Conservation (phyloP, 2,113 vertebrate genomes). For the Hassar affinis region DNA sequence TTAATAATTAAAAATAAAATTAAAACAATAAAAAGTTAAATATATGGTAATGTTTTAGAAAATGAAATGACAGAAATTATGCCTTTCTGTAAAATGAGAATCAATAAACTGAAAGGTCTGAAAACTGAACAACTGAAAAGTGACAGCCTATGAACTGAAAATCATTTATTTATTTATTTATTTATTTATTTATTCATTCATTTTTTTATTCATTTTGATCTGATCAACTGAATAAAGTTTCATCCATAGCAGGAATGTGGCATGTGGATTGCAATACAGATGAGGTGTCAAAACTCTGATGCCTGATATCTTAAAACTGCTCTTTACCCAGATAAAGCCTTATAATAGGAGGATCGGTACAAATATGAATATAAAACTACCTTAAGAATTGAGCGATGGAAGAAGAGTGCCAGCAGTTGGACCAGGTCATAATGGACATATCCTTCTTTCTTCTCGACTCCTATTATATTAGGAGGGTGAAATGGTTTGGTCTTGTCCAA, state of each 20-base stretch:
- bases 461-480: slow-evolving; percentile 88
- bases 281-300: not conserved
- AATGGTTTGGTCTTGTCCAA: slow-evolving; percentile 82
- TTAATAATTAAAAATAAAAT: not conserved
- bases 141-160: not conserved
- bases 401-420: slow-evolving; percentile 88
- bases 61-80: not conserved
- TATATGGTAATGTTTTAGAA: not conserved
- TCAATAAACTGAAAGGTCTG: too few species aligned
- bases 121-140: not conserved
- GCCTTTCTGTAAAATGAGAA: not conserved
- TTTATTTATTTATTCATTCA: too few species aligned
- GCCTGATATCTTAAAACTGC: not conserved
- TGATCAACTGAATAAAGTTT: not conserved
- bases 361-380: slow-evolving; percentile 60
- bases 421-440: slow-evolving; percentile 91
- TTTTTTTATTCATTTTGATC: not conserved
- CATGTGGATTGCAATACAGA: not conserved
- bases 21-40: not conserved
- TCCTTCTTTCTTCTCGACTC: slow-evolving; percentile 92
- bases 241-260: not conserved
- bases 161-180: too few species aligned
- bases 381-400: slow-evolving; percentile 91
- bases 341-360: not conserved
- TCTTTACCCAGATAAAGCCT: not conserved